Conservation (phyloP, 2,113 vertebrate species). For the Prietella phreatophila region DNA sequence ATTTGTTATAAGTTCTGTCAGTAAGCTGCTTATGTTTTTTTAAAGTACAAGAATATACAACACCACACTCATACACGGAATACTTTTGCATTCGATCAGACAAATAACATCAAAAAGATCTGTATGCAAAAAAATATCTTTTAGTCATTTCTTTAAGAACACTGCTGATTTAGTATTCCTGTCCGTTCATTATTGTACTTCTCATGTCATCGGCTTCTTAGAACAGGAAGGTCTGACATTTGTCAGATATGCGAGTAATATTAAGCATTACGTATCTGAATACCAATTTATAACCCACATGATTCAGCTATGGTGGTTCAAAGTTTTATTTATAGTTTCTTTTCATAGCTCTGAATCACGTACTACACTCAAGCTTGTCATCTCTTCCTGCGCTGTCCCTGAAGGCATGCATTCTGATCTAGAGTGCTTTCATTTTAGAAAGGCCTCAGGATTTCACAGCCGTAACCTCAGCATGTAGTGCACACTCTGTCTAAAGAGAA, state of each 20-base stretch:
- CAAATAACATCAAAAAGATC: neutral
- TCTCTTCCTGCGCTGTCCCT: constrained; percentile 13
- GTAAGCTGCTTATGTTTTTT: neutral
- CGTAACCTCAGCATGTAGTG: neutral
- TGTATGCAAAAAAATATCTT: neutral
- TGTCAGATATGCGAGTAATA: neutral
- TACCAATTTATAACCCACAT: neutral
- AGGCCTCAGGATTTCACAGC: constrained; percentile 23
- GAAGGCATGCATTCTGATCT: constrained; percentile 5
- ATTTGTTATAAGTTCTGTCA: neutral
- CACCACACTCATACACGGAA: neutral
- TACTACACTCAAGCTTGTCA: neutral
- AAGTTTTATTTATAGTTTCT: neutral
- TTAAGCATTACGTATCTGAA: neutral
- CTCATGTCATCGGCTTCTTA: neutral
- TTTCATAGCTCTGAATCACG: neutral
- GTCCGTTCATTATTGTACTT: neutral
- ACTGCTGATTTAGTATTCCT: neutral
- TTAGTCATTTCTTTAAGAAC: neutral
- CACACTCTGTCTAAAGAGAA: neutral
- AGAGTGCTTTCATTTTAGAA: constrained; percentile 17
- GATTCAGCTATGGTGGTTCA: neutral
- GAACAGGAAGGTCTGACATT: neutral
- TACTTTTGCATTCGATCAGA: neutral
- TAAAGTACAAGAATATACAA: neutral